Conservation (phyloP, 2,888 invertebrate genomes). For the Drosophila imparisetae region DNA sequence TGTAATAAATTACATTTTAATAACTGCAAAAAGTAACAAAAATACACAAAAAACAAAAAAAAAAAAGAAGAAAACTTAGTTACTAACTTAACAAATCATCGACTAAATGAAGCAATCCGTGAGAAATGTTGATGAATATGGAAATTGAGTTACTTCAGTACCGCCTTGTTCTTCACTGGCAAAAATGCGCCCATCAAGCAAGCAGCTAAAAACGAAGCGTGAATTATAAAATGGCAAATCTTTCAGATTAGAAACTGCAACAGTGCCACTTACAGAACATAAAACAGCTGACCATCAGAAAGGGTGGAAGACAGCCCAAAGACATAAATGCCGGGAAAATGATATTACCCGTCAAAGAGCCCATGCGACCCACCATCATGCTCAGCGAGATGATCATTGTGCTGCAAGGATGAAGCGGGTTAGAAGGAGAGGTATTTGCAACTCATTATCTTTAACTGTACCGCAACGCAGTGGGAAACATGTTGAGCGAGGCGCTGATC, state of each 20-base stretch:
- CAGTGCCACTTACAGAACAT: conserved; percentile 86
- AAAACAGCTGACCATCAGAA: conserved; percentile 88
- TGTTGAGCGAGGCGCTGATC: conserved; percentile 75
- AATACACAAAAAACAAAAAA: conserved; percentile 1
- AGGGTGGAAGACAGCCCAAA: conserved; percentile 89
- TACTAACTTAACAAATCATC: conserved; percentile 13
- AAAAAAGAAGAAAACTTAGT: neutral
- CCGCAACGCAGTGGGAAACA: conserved; percentile 83
- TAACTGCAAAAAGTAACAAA: conserved; percentile 29
- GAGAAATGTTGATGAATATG: conserved; percentile 37
- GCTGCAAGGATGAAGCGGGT: conserved; percentile 83
- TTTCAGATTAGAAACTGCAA: neutral
- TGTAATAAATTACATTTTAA: conserved; percentile 74
- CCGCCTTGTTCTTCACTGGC: conserved; percentile 71
- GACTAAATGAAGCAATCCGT: conserved; percentile 16
- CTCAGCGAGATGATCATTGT: conserved; percentile 90
- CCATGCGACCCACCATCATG: conserved; percentile 89
- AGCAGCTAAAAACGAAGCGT: conserved; percentile 41
- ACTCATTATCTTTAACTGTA: conserved; percentile 36
- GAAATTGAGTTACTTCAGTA: conserved; percentile 50
- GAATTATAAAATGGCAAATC: neutral
- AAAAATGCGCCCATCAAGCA: conserved; percentile 61
- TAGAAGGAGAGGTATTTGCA: too few relatives aligned
- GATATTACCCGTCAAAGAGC: conserved; percentile 90
- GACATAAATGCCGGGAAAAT: conserved; percentile 89